Evolutionary conservation across 1,140 invertebrate genomes (phyloP).

Genomic region (Drosophila suzukii): DNA sequence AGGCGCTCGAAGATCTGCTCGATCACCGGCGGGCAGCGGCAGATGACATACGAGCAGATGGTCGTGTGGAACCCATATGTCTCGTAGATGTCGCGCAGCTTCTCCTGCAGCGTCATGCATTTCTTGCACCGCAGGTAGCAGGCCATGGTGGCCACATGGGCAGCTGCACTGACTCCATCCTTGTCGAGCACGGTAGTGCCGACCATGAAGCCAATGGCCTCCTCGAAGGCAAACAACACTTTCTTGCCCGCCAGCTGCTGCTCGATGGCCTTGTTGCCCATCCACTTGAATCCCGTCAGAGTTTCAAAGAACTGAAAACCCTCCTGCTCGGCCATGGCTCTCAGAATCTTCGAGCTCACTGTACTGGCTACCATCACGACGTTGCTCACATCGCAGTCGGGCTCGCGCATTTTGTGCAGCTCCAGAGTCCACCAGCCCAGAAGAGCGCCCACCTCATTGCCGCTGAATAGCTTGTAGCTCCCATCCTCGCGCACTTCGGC

Average conservation of each 20-base stretch:
- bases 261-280: conserved; percentile 95
- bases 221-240: conserved; percentile 98
- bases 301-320: conserved; percentile 96
- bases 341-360: conserved; percentile 98
- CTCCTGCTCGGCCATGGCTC: conserved; percentile 92
- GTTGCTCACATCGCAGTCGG: conserved; percentile 85
- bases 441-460: conserved; percentile 98
- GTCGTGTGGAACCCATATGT: conserved; percentile 95
- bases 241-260: conserved; percentile 88
- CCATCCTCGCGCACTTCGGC: conserved; percentile 90
- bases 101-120: conserved; percentile 88
- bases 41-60: conserved; percentile 95
- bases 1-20: conserved; percentile 93
- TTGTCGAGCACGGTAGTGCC: conserved; percentile 95
- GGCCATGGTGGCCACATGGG: conserved; percentile 91
- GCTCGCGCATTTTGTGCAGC: conserved; percentile 86
- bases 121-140: conserved; percentile 89
- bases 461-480: conserved; percentile 96
- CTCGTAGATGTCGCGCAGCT: conserved; percentile 92
- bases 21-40: conserved; percentile 90
- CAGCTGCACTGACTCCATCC: conserved; percentile 96
- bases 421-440: conserved; percentile 96
- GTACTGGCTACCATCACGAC: conserved; percentile 96
- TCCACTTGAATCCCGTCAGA: conserved; percentile 99
- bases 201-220: conserved; percentile 98